Conservation (phyloP, 2,113 vertebrate species). For the Macrotis lagotis region DNA sequence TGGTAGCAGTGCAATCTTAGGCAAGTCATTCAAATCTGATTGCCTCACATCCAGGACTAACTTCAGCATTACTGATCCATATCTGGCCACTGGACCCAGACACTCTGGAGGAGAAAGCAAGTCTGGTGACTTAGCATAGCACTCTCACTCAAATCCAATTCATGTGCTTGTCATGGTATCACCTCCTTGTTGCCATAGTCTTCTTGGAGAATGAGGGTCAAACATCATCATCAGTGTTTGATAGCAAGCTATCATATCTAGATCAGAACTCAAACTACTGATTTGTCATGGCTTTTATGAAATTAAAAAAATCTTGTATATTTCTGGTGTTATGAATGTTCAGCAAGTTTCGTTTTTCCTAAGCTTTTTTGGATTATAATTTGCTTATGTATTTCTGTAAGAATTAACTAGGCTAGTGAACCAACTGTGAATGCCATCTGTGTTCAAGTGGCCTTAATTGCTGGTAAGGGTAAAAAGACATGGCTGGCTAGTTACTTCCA, state of each 20-base stretch:
- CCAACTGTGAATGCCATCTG: constrained; percentile 30
- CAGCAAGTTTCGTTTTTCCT: not conserved
- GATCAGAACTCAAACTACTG: not conserved
- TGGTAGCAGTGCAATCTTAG: too few relatives aligned
- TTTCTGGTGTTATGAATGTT: not conserved
- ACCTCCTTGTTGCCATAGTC: too few relatives aligned
- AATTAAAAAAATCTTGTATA: not conserved
- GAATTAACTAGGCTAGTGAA: constrained; percentile 2
- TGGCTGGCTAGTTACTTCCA: constrained; percentile 3
- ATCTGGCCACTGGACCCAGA: too few relatives aligned
- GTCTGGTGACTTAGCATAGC: too few relatives aligned
- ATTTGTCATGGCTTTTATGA: not conserved
- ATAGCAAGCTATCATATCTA: not conserved
- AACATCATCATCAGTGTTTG: too few relatives aligned
- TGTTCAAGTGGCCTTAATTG: constrained; percentile 33
- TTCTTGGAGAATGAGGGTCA: too few relatives aligned
- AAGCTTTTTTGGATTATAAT: not conserved
- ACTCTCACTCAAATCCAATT: too few relatives aligned
- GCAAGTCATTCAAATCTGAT: too few relatives aligned
- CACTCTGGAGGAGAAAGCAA: too few relatives aligned
- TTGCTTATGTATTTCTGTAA: constrained; percentile 25
- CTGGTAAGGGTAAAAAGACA: not conserved
- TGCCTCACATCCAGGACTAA: too few relatives aligned
- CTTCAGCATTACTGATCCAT: too few relatives aligned
- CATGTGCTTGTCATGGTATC: too few relatives aligned